phyloP scores from a whole-genome alignment of 2,797 vertebrate species.

The Centroberyx gerrardi region DNA sequence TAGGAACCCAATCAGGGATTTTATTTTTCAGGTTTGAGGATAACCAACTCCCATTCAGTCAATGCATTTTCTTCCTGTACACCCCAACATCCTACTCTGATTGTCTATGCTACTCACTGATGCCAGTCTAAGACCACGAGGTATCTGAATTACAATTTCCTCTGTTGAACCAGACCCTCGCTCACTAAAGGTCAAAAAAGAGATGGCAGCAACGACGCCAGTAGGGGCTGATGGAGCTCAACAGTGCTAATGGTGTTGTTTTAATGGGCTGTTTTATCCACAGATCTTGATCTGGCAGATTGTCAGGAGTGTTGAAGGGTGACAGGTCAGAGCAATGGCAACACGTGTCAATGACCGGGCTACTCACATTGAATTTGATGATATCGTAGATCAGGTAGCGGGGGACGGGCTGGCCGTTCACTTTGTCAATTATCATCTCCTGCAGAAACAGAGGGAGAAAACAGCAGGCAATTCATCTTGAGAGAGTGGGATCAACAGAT shows the following conservation, averaged over 20 bases:
- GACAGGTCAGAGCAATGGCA: constrained; percentile 34
- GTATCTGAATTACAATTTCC: constrained; percentile 6
- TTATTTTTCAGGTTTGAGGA: constrained; percentile 27
- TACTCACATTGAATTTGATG: constrained; percentile 99
- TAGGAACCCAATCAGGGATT: constrained; percentile 23
- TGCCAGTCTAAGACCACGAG: constrained; percentile 5
- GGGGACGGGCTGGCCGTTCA: constrained; percentile 96
- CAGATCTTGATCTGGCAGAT: constrained; percentile 28
- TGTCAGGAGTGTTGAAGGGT: neutral
- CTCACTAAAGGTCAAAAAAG: neutral
- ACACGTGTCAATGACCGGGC: constrained; percentile 5
- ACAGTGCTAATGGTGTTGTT: neutral
- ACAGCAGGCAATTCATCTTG: neutral
- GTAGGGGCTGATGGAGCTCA: neutral
- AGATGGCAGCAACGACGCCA: neutral
- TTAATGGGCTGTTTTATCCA: neutral
- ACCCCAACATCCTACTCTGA: constrained; percentile 5
- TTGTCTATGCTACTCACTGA: constrained; percentile 9
- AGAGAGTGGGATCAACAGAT: constrained; percentile 18
- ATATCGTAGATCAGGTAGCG: constrained; percentile 99
- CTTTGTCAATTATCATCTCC: constrained; percentile 99
- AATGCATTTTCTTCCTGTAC: constrained; percentile 6
- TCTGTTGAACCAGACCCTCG: neutral
- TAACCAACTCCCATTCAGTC: constrained; percentile 34
- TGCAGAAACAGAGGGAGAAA: constrained; percentile 79